phyloP scores from a whole-genome alignment of 1,140 invertebrate genomes.

The Octopus sinensis region DNA sequence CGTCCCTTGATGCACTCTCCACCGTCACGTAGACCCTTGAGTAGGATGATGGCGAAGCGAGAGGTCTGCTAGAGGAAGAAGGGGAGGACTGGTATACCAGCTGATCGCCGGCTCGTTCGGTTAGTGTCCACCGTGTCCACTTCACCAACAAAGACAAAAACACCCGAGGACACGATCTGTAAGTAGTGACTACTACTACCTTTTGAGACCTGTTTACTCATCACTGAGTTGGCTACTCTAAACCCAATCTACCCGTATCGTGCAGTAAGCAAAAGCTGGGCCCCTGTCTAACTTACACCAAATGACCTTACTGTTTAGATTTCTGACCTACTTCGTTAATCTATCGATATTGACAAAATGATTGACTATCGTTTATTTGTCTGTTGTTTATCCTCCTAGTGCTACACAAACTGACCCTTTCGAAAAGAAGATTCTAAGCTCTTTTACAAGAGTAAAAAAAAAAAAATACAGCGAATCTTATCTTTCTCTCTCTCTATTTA shows the following conservation, averaged over 20 bases:
- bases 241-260: background rate
- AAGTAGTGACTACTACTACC: constrained; percentile 6
- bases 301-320: constrained; percentile 5
- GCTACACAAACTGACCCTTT: no score
- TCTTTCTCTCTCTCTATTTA: no score
- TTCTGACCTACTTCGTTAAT: background rate
- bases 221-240: background rate
- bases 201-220: background rate
- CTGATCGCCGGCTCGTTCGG: constrained; percentile 10
- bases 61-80: constrained; percentile 11
- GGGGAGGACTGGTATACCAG: constrained; percentile 9
- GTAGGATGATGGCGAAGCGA: constrained; percentile 6
- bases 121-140: constrained; percentile 8
- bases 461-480: no score
- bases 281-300: constrained; percentile 6
- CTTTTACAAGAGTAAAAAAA: no score
- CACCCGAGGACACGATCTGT: background rate
- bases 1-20: constrained; percentile 8
- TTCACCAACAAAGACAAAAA: background rate
- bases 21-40: constrained; percentile 11
- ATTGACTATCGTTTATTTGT: no score
- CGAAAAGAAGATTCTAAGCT: no score
- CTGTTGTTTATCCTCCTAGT: no score
- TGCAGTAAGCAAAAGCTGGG: background rate
- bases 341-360: no score